Percentiles rank a stretch among this genome's conserved stretches.
phyloP scores from a whole-genome alignment of 2,113 vertebrate species.

The Corythornis vintsioides region DNA sequence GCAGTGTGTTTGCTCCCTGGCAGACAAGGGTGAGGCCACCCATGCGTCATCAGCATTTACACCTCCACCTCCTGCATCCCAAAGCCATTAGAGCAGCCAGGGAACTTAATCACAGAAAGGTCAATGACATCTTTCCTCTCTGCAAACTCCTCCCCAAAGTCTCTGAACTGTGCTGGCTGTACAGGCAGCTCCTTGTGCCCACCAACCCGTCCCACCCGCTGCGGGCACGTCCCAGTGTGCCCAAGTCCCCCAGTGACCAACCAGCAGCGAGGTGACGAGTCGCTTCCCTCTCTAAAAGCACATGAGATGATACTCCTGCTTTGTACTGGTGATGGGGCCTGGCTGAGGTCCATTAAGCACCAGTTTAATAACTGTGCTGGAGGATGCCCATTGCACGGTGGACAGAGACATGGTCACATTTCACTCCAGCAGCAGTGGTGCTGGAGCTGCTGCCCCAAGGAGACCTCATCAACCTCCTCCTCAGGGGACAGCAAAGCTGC shows the following conservation, averaged over 20 bases:
- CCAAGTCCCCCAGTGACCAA: background rate
- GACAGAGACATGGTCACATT: background rate
- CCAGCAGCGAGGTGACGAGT: background rate
- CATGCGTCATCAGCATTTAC: background rate
- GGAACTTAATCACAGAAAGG: background rate
- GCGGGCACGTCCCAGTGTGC: background rate
- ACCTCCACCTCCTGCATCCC: background rate
- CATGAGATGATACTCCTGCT: background rate
- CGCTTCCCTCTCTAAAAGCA: background rate
- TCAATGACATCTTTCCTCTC: background rate
- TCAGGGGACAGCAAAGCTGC: background rate
- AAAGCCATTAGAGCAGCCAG: background rate
- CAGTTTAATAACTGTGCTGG: background rate
- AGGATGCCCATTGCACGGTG: background rate
- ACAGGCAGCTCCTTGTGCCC: accelerated
- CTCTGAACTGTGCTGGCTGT: background rate
- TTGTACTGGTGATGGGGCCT: background rate
- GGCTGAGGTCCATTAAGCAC: background rate
- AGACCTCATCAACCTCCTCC: background rate
- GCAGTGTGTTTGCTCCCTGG: background rate
- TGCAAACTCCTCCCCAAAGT: background rate
- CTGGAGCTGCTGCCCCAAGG: background rate
- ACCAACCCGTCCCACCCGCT: background rate
- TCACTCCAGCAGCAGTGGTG: background rate
- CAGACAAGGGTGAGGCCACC: background rate